These are phyloP conservation scores for Troilus luridus DNA, from an alignment of 2,888 invertebrate genomes.

Conservation along the genomic window DNA sequence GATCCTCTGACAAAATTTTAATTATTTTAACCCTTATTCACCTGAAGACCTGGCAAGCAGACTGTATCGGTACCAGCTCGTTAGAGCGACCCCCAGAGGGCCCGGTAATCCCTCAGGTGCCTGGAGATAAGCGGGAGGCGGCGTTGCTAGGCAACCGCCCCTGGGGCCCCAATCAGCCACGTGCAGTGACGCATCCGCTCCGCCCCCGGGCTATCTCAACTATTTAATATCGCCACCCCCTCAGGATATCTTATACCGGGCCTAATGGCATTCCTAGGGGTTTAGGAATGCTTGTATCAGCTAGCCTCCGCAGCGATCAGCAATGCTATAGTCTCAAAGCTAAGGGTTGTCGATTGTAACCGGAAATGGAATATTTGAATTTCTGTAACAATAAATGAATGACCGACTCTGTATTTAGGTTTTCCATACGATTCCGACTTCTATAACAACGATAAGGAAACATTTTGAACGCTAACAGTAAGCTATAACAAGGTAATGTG, in stretches of 20 bases:
- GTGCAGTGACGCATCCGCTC: slow-evolving; percentile 48
- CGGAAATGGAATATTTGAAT: too few relatives aligned
- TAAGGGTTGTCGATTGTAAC: not conserved
- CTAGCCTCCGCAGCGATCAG: not conserved
- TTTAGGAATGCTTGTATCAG: not conserved
- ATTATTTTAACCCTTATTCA: not conserved
- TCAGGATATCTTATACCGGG: slow-evolving; percentile 1
- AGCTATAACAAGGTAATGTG: too few relatives aligned
- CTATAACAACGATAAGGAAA: too few relatives aligned
- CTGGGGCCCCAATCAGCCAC: slow-evolving; percentile 29
- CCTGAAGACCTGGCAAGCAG: not conserved
- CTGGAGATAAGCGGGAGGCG: slow-evolving; percentile 13
- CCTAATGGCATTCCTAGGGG: slow-evolving; percentile 37
- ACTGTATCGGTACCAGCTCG: not conserved
- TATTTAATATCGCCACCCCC: slow-evolving; percentile 41
- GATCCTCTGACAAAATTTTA: too few relatives aligned
- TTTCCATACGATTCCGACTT: too few relatives aligned
- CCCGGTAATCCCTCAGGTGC: slow-evolving; percentile 32
- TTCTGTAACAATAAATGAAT: too few relatives aligned
- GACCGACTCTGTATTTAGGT: too few relatives aligned
- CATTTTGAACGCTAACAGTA: too few relatives aligned
- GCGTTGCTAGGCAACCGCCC: slow-evolving; percentile 34
- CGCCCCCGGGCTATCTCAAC: slow-evolving; percentile 47
- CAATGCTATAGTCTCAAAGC: not conserved
- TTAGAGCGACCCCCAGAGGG: not conserved